Evolutionary conservation across 2,888 invertebrate genomes (phyloP).

Genomic region (Thecophora atra): DNA sequence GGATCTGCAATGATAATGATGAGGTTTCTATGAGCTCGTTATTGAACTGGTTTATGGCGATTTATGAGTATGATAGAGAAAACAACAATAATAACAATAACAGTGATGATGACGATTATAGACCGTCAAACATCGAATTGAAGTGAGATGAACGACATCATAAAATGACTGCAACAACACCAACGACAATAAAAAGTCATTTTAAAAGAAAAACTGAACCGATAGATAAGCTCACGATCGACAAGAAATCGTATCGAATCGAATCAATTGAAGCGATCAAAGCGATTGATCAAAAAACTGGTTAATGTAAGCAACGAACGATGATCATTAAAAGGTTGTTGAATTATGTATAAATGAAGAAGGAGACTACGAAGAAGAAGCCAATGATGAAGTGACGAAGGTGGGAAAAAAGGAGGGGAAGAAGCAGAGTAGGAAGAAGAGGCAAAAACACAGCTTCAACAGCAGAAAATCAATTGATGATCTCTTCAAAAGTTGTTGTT

Average conservation of each 20-base stretch:
- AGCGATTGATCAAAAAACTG: not conserved
- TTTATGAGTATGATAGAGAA: not conserved
- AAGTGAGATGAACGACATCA: not conserved
- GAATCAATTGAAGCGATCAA: not conserved
- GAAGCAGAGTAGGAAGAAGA: not conserved
- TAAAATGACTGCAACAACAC: not conserved
- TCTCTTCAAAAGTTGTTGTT: not conserved
- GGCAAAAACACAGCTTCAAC: not conserved
- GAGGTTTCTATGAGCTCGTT: not conserved
- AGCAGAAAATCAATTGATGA: slow-evolving; percentile 3
- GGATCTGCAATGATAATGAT: not conserved
- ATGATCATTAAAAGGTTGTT: no score
- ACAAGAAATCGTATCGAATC: not conserved
- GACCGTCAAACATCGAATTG: not conserved
- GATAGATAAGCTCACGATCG: not conserved
- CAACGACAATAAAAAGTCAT: not conserved
- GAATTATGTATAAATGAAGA: no score
- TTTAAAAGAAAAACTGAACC: not conserved
- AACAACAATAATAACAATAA: not conserved
- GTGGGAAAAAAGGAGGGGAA: not conserved
- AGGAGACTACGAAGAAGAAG: no score
- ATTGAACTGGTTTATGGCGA: no score
- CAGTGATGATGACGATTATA: not conserved
- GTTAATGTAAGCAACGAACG: not conserved
- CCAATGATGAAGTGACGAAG: no score